A percentile compares a stretch with the other conserved stretches of the same genome.
Evolutionary conservation across 2,113 vertebrate genomes (phyloP).

Genomic region (Lepus timidus): DNA sequence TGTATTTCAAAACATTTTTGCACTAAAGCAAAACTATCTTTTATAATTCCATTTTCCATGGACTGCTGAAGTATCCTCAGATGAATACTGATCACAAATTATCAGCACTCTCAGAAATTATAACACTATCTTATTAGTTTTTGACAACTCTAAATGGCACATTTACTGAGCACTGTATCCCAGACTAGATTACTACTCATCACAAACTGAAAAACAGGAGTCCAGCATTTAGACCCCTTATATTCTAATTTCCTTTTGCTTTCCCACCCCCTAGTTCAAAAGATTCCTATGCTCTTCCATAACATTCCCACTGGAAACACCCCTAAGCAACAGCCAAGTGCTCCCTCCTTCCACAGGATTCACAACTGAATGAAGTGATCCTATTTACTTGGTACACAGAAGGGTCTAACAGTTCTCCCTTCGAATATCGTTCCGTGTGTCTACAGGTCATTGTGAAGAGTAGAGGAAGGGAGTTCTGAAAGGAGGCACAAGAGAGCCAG

Average conservation of each 20-base stretch:
- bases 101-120: not conserved
- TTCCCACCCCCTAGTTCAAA: not conserved
- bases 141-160: not conserved
- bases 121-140: not conserved
- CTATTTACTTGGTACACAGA: conserved; percentile 12
- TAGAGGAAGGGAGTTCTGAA: not conserved
- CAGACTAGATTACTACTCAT: not conserved
- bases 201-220: conserved; percentile 8
- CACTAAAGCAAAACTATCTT: too few species aligned
- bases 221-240: not conserved
- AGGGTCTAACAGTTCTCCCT: not conserved
- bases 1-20: too few species aligned
- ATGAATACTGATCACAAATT: conserved; percentile 1
- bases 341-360: not conserved
- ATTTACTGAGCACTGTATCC: not conserved
- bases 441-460: not conserved
- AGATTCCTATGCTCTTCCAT: not conserved
- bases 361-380: not conserved
- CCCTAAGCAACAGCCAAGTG: not conserved
- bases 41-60: too few species aligned
- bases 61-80: too few species aligned
- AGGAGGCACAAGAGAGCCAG: not conserved
- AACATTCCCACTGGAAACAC: not conserved
- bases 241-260: not conserved
- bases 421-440: not conserved